phyloP scores from a whole-genome alignment of 2,888 invertebrate genomes.

The Prionchulus punctatus region DNA sequence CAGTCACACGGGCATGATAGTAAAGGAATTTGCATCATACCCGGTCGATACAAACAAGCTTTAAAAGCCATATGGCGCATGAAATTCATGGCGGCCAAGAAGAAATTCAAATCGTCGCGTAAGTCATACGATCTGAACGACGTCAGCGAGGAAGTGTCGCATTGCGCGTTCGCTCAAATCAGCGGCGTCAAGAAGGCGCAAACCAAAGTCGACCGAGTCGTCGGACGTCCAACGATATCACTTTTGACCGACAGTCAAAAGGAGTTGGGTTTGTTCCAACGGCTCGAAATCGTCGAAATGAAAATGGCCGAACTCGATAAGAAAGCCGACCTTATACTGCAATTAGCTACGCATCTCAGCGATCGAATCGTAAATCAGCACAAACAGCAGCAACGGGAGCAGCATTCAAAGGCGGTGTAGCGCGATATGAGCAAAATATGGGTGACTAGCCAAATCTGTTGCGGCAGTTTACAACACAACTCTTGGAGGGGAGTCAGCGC shows the following conservation, averaged over 20 bases:
- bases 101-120: slow-evolving; percentile 16
- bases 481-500: too few relatives aligned
- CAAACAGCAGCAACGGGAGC: too few relatives aligned
- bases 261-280: not conserved
- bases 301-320: slow-evolving; percentile 3
- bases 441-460: too few relatives aligned
- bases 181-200: not conserved
- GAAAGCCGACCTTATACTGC: not conserved
- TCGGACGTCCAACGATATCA: not conserved
- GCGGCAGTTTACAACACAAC: too few relatives aligned
- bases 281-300: not conserved
- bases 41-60: not conserved
- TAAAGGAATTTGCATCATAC: not conserved
- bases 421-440: too few relatives aligned
- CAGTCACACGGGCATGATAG: too few relatives aligned
- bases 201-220: not conserved
- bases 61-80: not conserved
- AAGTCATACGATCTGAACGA: slow-evolving; percentile 21
- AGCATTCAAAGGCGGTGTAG: too few relatives aligned
- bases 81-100: slow-evolving; percentile 10
- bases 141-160: slow-evolving; percentile 21
- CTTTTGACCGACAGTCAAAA: not conserved
- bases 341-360: not conserved
- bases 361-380: too few relatives aligned
- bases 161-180: slow-evolving; percentile 7